Conservation (phyloP, 2,888 invertebrate species). For the Papilio gigon region DNA sequence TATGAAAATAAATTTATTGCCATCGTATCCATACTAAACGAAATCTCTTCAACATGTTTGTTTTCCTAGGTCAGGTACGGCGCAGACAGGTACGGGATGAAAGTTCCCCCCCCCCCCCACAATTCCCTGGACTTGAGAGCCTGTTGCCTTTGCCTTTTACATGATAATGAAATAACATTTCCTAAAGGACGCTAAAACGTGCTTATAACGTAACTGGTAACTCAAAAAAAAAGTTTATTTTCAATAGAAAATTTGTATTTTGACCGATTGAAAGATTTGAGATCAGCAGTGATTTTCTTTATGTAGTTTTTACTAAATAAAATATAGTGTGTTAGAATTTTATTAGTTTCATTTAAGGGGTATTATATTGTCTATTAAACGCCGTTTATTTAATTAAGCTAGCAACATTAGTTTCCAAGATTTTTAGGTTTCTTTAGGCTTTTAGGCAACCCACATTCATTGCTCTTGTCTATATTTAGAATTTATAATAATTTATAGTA, state of each 20-base stretch:
- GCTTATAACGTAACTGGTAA: conserved; percentile 41
- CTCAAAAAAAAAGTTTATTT: conserved; percentile 21
- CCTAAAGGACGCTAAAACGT: conserved; percentile 56
- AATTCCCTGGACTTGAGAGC: conserved; percentile 54
- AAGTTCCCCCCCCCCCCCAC: conserved; percentile 48
- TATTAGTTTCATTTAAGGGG: no score
- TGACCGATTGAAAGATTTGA: no score
- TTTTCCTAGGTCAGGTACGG: conserved; percentile 81
- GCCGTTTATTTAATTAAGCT: no score
- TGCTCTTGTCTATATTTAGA: no score
- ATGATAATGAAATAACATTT: conserved; percentile 74
- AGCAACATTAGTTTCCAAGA: no score
- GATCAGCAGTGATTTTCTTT: no score
- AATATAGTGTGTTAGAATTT: no score
- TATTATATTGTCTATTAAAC: no score
- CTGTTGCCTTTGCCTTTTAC: conserved; percentile 70
- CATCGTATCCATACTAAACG: conserved; percentile 57
- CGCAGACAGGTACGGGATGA: conserved; percentile 67
- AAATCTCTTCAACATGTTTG: conserved; percentile 61
- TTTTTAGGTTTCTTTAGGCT: no score
- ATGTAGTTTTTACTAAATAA: no score
- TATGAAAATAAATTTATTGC: conserved; percentile 36
- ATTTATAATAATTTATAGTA: no score
- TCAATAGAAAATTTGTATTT: background rate
- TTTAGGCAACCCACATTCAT: no score